Evolutionary conservation across 2,113 vertebrate genomes (phyloP).

Genomic region (Macroglossus sobrinus): DNA sequence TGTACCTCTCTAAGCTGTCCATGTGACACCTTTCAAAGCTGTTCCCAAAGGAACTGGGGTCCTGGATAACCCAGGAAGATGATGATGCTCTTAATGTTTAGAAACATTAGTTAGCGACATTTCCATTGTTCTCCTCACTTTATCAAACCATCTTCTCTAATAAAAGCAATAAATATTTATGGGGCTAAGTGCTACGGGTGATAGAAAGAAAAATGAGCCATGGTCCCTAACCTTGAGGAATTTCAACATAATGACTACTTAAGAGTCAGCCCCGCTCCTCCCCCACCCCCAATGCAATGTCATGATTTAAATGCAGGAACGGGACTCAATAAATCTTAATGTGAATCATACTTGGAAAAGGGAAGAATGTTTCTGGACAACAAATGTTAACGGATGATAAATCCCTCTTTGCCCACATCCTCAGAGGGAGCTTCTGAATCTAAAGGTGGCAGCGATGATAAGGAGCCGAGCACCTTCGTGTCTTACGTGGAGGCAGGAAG

Average conservation of each 20-base stretch:
- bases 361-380: slow-evolving; percentile 38
- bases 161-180: slow-evolving; percentile 42
- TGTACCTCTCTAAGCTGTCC: background rate
- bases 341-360: slow-evolving; percentile 40
- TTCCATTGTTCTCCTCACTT: background rate
- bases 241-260: slow-evolving; percentile 16
- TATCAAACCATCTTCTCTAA: background rate
- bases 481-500: background rate
- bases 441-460: background rate
- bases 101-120: background rate
- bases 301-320: slow-evolving; percentile 38
- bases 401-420: background rate
- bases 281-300: background rate
- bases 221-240: background rate
- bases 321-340: slow-evolving; percentile 30
- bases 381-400: background rate
- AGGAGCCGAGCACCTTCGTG: accelerated
- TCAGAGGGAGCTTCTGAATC: background rate
- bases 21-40: background rate
- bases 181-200: background rate
- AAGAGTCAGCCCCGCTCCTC: background rate
- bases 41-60: background rate
- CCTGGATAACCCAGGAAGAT: background rate
- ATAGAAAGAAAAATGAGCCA: slow-evolving; percentile 35
- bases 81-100: background rate